phyloP scores from a whole-genome alignment of 2,797 vertebrate genomes.

The Xenops minutus region DNA sequence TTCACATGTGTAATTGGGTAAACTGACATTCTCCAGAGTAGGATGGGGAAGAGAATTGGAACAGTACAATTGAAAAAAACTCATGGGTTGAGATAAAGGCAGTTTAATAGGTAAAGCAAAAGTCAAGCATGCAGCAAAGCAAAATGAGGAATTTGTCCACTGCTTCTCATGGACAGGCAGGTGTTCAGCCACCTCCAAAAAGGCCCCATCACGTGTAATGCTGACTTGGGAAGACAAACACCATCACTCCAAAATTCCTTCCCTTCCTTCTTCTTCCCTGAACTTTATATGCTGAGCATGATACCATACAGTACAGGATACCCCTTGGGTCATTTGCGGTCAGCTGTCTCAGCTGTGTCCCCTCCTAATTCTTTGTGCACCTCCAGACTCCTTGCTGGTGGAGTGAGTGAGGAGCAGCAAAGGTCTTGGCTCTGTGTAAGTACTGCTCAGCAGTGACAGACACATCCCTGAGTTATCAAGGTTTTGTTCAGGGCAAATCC shows the following conservation, averaged over 20 bases:
- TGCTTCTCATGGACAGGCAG: not conserved
- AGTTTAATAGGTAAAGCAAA: not conserved
- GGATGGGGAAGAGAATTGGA: not conserved
- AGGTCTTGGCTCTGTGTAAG: not conserved
- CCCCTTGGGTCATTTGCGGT: not conserved
- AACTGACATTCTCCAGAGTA: not conserved
- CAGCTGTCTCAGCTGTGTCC: not conserved
- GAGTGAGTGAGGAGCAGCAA: not conserved
- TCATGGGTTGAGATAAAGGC: not conserved
- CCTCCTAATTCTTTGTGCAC: not conserved
- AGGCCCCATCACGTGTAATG: fast-evolving
- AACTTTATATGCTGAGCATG: not conserved
- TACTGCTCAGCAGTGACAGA: not conserved
- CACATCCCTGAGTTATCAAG: not conserved
- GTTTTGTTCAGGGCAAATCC: not conserved
- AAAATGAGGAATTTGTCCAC: not conserved
- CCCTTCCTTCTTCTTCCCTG: not conserved
- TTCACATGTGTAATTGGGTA: not conserved
- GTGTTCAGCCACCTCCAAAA: not conserved
- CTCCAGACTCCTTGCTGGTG: fast-evolving
- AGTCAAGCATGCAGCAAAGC: fast-evolving
- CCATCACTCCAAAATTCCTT: not conserved
- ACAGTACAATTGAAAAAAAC: not conserved
- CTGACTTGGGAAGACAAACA: not conserved
- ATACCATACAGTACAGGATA: fast-evolving